phyloP scores from a whole-genome alignment of 2,113 vertebrate genomes.

The Nymphicus hollandicus region DNA sequence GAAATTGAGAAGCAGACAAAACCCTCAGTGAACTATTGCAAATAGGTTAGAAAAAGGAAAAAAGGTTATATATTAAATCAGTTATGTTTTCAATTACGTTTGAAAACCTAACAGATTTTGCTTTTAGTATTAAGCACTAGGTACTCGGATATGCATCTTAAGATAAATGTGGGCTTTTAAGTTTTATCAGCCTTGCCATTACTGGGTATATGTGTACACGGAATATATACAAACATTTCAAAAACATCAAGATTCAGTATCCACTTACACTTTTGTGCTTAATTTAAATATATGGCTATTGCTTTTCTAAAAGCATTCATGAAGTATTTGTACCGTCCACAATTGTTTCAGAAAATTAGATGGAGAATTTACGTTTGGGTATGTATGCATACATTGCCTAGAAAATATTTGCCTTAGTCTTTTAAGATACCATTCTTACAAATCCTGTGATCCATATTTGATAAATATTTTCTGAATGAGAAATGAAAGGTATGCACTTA shows the following conservation, averaged over 20 bases:
- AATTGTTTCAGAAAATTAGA: background rate
- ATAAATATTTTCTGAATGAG: background rate
- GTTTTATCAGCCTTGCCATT: background rate
- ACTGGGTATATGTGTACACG: background rate
- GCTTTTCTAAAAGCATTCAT: constrained; percentile 29
- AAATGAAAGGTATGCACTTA: background rate
- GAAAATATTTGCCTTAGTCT: background rate
- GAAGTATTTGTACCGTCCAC: background rate
- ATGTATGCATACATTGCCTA: background rate
- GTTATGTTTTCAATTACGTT: background rate
- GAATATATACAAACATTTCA: background rate
- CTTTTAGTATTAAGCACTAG: background rate
- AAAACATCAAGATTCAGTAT: background rate
- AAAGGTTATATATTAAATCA: background rate
- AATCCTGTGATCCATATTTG: background rate
- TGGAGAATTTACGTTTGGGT: background rate
- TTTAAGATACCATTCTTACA: background rate
- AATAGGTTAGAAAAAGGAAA: background rate
- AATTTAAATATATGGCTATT: background rate
- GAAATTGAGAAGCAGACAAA: background rate
- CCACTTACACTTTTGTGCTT: background rate
- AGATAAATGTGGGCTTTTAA: constrained; percentile 6
- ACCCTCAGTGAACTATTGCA: background rate
- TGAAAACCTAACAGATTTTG: background rate
- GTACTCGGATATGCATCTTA: background rate